Evolutionary conservation across 2,888 invertebrate species (phyloP), one percentile per base, ranked within the genome.

Genomic region (Thera britannica): DNA sequence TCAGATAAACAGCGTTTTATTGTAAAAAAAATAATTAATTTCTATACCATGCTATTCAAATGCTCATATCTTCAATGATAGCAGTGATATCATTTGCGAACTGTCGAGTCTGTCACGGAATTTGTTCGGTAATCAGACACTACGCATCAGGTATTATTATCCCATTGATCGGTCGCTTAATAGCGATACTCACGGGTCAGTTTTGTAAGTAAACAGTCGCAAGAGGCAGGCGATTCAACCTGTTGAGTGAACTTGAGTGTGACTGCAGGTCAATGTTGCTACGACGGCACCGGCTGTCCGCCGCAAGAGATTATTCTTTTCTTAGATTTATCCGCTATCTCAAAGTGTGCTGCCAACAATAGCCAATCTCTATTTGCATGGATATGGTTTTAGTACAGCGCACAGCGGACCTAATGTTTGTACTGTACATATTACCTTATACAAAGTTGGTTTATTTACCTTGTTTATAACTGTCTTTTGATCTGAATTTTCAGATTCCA

Each of bases 111-210:
- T 83, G 83, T 80, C 77, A 78, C 75, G 69, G 72, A 79, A 81
- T 83, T 79, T 81, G 77, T 79, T 82, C 80, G 81, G 89, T 87
- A 87, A 90, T 85, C 83, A 87, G 90, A 88, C 87, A 90, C 90
- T 90, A 84, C 90, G 90, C 87, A 87, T 82, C 86, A 85, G 85
- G 87, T 88, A 88, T 85, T 86, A 88, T 85, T 89, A 89, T 86
- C 88, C 83, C 82, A 78, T 82, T 79, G 83, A 84, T 83, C 74
- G 73, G 78, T 81, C 76, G 68, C 70, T 74, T 75, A 75, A 68
- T 78, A 72, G 59, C 38, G 46, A 64, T 70, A 67, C 58, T 67
- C 65, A 66, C 67, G 68, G 68, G 68, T 59, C 66, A 73, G 56
- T 66, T 68, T 62, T 70, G 69, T 73, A 59, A 68, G 70, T 68